Evolutionary conservation across 2,888 invertebrate genomes (phyloP).

Genomic region (Gymnocheta viridis): DNA sequence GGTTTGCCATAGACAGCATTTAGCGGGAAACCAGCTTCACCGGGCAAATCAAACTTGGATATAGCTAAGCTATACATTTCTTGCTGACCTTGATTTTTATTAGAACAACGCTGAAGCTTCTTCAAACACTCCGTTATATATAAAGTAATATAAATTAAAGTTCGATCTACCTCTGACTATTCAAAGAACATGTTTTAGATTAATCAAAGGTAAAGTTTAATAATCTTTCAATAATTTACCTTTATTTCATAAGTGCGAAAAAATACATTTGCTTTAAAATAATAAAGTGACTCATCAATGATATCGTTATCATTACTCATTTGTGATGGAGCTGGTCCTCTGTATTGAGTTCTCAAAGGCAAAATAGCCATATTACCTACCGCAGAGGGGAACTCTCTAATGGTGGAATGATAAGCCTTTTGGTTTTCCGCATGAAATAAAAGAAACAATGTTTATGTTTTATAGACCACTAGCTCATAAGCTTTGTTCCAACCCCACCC

Average conservation of each 20-base stretch:
- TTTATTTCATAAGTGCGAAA: conserved; percentile 99
- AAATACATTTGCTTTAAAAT: conserved; percentile 99
- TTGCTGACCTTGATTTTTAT: conserved; percentile 93
- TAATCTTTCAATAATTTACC: conserved; percentile 83
- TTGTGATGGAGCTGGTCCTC: conserved; percentile 93
- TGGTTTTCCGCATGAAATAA: neutral
- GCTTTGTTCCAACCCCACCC: conserved; percentile 50
- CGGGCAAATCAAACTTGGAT: conserved; percentile 97
- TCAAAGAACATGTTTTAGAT: conserved; percentile 80
- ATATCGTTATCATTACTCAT: conserved; percentile 91
- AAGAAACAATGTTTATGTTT: neutral
- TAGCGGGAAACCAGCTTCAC: conserved; percentile 95
- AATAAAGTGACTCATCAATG: conserved; percentile 98
- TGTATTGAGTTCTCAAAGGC: conserved; percentile 93
- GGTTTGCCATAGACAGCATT: conserved; percentile 98
- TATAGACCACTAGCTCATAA: neutral
- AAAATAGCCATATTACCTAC: conserved; percentile 97
- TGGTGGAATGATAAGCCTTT: conserved; percentile 97
- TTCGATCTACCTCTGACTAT: conserved; percentile 97
- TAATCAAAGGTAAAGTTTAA: neutral
- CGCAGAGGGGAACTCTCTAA: conserved; percentile 87
- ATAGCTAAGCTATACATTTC: conserved; percentile 98
- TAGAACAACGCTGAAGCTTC: conserved; percentile 94
- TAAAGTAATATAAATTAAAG: conserved; percentile 97
- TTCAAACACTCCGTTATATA: conserved; percentile 99